Conservation (phyloP, 1,140 invertebrate species). For the Bombus picipes region DNA sequence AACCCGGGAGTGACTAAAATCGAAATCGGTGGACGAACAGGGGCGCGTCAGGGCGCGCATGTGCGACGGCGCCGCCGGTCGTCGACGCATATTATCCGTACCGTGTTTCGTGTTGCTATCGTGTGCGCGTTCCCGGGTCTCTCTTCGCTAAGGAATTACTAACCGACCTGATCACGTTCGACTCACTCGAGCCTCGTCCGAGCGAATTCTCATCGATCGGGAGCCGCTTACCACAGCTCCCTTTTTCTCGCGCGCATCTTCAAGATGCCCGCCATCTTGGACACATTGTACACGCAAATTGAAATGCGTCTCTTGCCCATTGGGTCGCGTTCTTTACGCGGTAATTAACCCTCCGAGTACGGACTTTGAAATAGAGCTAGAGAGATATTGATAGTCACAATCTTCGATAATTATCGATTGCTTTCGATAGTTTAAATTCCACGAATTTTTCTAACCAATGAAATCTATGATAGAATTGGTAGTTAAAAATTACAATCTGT, state of each 20-base stretch:
- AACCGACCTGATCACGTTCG: slow-evolving; percentile 77
- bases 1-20: slow-evolving; percentile 82
- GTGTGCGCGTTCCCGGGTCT: slow-evolving; percentile 58
- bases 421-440: background rate
- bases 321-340: background rate
- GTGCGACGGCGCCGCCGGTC: slow-evolving; percentile 78
- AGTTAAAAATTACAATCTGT: too few relatives aligned
- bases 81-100: slow-evolving; percentile 69
- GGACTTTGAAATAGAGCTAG: too few relatives aligned
- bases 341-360: too few relatives aligned
- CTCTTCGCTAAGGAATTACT: slow-evolving; percentile 66
- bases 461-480: background rate
- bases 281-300: background rate
- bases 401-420: background rate
- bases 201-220: slow-evolving; percentile 75
- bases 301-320: background rate
- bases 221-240: slow-evolving; percentile 23
- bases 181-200: slow-evolving; percentile 36
- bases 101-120: slow-evolving; percentile 65
- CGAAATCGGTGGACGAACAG: slow-evolving; percentile 81
- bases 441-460: background rate
- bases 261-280: slow-evolving; percentile 36
- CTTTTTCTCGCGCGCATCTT: slow-evolving; percentile 55
- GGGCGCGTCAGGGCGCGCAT: slow-evolving; percentile 76
- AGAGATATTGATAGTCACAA: background rate